phyloP scores from a whole-genome alignment of 1,140 invertebrate species.

The Agrilus planipennis region DNA sequence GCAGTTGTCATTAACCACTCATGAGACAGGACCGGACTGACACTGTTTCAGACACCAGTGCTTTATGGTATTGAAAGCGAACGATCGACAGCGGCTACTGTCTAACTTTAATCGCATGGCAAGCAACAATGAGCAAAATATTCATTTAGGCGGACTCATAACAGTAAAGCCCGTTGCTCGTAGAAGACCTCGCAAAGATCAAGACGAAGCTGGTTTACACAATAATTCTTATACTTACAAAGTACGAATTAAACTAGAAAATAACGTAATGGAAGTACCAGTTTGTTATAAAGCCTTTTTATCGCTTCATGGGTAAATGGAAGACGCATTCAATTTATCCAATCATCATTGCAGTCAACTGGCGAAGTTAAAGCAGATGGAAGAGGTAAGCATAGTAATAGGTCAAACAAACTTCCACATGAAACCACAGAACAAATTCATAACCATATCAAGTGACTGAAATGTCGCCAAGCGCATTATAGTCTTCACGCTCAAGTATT shows the following conservation, averaged over 20 bases:
- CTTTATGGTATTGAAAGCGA: background rate
- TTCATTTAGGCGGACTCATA: constrained; percentile 2
- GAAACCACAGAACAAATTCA: too few species aligned
- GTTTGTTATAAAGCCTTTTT: constrained; percentile 1
- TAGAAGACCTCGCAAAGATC: background rate
- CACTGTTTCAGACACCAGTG: background rate
- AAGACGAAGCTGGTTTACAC: background rate
- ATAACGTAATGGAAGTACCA: background rate
- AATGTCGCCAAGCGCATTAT: too few species aligned
- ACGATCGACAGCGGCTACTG: background rate
- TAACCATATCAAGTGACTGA: too few species aligned
- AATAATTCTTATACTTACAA: background rate
- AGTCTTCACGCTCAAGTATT: background rate
- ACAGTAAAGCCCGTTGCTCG: background rate
- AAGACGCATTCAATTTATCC: background rate
- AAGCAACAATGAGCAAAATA: background rate
- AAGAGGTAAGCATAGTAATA: background rate
- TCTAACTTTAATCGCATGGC: background rate
- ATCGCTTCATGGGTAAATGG: background rate
- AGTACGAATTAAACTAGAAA: background rate
- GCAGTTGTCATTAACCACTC: background rate
- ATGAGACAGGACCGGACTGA: constrained; percentile 1
- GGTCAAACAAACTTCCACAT: background rate
- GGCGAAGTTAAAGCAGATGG: background rate
- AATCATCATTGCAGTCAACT: background rate